Evolutionary conservation across 2,797 vertebrate genomes (phyloP).

Genomic region (Leucoraja ocellata): DNA sequence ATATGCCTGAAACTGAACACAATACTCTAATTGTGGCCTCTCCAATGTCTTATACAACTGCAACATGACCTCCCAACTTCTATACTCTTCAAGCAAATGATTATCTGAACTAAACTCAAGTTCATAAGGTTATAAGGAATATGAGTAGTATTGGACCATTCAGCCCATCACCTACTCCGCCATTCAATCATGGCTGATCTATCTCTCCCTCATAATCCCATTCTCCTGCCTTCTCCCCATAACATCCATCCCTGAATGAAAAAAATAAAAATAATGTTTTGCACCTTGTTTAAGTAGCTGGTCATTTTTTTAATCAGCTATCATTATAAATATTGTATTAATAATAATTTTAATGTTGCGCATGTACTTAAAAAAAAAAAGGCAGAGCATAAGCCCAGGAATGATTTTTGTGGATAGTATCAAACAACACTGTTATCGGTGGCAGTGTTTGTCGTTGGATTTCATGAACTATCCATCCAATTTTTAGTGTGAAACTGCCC

Average conservation of each 20-base stretch:
- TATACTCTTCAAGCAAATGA: not conserved
- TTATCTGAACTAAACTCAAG: not conserved
- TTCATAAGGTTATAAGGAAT: too few species aligned
- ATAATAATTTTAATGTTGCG: not conserved
- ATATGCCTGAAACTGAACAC: too few species aligned
- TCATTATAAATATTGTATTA: not conserved
- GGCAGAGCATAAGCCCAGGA: not conserved
- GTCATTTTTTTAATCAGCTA: not conserved
- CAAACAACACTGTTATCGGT: not conserved
- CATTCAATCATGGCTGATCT: too few species aligned
- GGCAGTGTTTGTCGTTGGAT: not conserved
- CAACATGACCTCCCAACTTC: too few species aligned
- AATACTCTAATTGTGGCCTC: too few species aligned
- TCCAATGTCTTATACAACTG: too few species aligned
- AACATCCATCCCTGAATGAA: not conserved
- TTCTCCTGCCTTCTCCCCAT: too few species aligned
- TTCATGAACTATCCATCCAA: not conserved
- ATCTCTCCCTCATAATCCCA: too few species aligned
- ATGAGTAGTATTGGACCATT: too few species aligned
- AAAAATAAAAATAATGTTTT: not conserved
- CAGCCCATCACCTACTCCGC: too few species aligned
- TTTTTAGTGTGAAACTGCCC: not conserved
- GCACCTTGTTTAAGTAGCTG: not conserved
- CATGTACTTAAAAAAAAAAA: constrained; percentile 12
- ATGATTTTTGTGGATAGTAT: not conserved